Percentiles rank a stretch among this genome's conserved stretches.
These are phyloP conservation scores for Chloromyia formosa DNA, from an alignment of 2,888 invertebrate species.

Conservation along the genomic window DNA sequence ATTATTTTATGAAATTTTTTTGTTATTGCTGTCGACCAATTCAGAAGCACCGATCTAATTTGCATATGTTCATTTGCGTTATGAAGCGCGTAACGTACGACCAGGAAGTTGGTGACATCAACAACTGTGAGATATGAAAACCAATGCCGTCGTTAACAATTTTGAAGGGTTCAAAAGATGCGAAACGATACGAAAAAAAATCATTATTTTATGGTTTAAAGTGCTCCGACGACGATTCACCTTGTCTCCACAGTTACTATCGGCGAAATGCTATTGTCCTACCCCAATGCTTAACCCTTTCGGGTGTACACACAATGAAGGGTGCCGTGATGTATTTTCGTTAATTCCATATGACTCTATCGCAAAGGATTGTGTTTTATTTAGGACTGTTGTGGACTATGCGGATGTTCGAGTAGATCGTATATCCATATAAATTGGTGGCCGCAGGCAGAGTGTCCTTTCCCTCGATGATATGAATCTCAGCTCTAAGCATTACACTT, in stretches of 20 bases:
- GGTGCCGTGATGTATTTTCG: conserved; percentile 4
- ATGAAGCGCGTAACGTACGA: neutral
- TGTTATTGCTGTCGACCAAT: neutral
- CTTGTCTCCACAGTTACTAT: neutral
- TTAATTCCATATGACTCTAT: neutral
- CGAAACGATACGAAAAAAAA: neutral
- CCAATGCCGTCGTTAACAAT: neutral
- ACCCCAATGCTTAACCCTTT: conserved; percentile 9
- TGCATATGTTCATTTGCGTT: conserved; percentile 21
- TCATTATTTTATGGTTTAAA: neutral
- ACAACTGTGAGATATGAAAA: conserved; percentile 1
- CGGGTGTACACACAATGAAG: neutral
- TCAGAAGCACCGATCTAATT: conserved; percentile 16
- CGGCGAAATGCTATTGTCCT: conserved; percentile 5
- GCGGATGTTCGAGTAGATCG: too few relatives aligned
- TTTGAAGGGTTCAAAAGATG: conserved; percentile 9
- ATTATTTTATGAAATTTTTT: conserved; percentile 10
- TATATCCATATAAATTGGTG: too few relatives aligned
- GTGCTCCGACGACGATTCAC: conserved; percentile 1
- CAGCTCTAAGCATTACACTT: too few relatives aligned
- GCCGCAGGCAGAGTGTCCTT: too few relatives aligned
- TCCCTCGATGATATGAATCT: too few relatives aligned
- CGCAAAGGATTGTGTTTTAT: neutral
- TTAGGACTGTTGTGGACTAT: neutral
- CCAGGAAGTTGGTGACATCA: conserved; percentile 17